phyloP scores from a whole-genome alignment of 2,888 invertebrate genomes.

The Sminthurinus aureus region DNA sequence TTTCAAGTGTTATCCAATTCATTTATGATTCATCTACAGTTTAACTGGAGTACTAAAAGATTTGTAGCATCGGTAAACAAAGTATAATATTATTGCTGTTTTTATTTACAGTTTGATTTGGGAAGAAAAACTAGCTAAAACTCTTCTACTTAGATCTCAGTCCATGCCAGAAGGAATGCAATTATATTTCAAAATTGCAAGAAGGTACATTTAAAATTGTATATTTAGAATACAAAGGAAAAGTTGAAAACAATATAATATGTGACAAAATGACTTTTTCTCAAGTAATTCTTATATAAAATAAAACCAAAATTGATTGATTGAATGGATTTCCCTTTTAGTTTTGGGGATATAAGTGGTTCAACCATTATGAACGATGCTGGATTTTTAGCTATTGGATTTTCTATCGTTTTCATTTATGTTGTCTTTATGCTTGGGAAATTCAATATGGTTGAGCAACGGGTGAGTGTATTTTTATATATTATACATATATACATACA shows the following conservation, averaged over 20 bases:
- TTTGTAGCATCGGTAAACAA: no score
- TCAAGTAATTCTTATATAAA: neutral
- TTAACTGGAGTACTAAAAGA: no score
- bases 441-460: conserved; percentile 77
- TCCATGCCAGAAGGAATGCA: conserved; percentile 62
- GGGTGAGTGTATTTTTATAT: conserved; percentile 65
- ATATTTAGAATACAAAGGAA: neutral
- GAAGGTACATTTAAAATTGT: conserved; percentile 64
- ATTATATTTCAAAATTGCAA: conserved; percentile 70
- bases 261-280: no score
- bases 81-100: no score
- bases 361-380: conserved; percentile 77
- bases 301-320: no score
- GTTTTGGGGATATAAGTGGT: conserved; percentile 79
- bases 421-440: conserved; percentile 77
- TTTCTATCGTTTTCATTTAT: conserved; percentile 76
- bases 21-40: no score
- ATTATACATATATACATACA: no score
- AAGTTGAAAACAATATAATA: conserved; percentile 2
- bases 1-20: no score
- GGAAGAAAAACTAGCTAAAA: conserved; percentile 49
- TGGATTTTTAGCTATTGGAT: conserved; percentile 73
- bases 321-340: conserved; percentile 57
- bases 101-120: conserved; percentile 42
- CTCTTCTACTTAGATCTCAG: conserved; percentile 40